Evolutionary conservation across 2,113 vertebrate genomes (phyloP).

Genomic region (Tachuris rubrigastra): DNA sequence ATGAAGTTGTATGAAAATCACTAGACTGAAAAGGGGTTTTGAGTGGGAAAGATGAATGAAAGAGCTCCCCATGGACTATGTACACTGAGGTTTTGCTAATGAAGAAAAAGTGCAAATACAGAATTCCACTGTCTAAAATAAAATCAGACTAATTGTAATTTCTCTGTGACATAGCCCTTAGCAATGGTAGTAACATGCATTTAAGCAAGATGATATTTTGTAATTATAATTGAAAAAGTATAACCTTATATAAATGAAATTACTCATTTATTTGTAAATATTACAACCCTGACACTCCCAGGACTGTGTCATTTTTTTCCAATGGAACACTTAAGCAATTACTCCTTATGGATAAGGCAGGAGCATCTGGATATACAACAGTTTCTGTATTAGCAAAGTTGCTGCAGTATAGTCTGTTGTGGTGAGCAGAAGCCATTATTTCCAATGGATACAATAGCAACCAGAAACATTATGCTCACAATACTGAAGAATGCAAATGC

Average conservation of each 20-base stretch:
- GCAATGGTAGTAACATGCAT: conserved; percentile 33
- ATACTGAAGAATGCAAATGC: conserved; percentile 55
- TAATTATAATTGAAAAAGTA: conserved; percentile 51
- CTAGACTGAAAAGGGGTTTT: background rate
- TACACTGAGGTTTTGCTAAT: background rate
- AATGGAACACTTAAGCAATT: conserved; percentile 29
- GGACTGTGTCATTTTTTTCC: background rate
- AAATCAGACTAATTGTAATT: conserved; percentile 52
- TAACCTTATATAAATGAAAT: conserved; percentile 58
- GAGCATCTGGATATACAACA: conserved; percentile 36
- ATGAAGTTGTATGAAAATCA: background rate
- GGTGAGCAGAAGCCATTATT: conserved; percentile 71
- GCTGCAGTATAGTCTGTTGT: conserved; percentile 48
- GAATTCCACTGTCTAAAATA: background rate
- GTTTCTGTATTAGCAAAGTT: conserved; percentile 57
- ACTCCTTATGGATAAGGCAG: conserved; percentile 22
- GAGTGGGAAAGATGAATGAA: background rate
- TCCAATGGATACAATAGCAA: conserved; percentile 66
- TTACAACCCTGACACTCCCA: conserved; percentile 48
- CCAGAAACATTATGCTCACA: conserved; percentile 60
- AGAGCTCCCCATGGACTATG: background rate
- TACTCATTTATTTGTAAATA: conserved; percentile 52
- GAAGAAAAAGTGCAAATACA: conserved; percentile 30
- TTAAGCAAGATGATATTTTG: conserved; percentile 42
- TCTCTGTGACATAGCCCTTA: conserved; percentile 16